A percentile compares a stretch with the other conserved stretches of the same genome.
Evolutionary conservation across 2,888 invertebrate species (phyloP).

Genomic region (Cartodere bifasciata): DNA sequence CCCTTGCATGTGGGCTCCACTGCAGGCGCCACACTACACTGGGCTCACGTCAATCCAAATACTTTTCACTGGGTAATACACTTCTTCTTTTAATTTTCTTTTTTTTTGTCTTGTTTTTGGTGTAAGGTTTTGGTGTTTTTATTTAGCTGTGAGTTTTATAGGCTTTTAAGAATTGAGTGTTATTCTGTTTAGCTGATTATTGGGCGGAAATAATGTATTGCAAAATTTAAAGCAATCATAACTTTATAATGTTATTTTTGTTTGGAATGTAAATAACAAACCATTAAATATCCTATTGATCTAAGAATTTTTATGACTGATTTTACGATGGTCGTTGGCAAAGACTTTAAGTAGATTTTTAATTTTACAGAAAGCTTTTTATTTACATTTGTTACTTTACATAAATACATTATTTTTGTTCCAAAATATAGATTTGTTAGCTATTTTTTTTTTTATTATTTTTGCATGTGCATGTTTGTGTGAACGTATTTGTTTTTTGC

Average conservation of each 20-base stretch:
- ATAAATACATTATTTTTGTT: not conserved
- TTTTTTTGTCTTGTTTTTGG: constrained; percentile 17
- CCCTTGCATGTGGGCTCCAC: constrained; percentile 74
- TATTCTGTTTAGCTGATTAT: too few relatives aligned
- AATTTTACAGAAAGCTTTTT: constrained; percentile 1
- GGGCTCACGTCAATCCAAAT: constrained; percentile 39
- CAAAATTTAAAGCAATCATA: too few relatives aligned
- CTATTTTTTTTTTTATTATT: not conserved
- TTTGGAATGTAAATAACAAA: too few relatives aligned
- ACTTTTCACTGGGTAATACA: constrained; percentile 35
- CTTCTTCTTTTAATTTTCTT: constrained; percentile 18
- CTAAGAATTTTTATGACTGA: too few relatives aligned
- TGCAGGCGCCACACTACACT: constrained; percentile 54
- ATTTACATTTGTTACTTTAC: not conserved
- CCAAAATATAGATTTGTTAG: not conserved
- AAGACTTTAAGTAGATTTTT: constrained; percentile 1
- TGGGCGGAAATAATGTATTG: too few relatives aligned
- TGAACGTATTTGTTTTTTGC: not conserved
- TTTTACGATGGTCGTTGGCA: too few relatives aligned
- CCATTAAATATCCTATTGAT: too few relatives aligned
- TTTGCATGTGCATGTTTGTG: constrained; percentile 12
- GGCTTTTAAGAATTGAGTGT: too few relatives aligned
- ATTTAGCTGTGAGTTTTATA: too few relatives aligned
- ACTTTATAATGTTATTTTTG: too few relatives aligned
- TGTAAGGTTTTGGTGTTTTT: constrained; percentile 8